Evolutionary conservation across 2,888 invertebrate species (phyloP).

Genomic region (Pegoplata infirma): DNA sequence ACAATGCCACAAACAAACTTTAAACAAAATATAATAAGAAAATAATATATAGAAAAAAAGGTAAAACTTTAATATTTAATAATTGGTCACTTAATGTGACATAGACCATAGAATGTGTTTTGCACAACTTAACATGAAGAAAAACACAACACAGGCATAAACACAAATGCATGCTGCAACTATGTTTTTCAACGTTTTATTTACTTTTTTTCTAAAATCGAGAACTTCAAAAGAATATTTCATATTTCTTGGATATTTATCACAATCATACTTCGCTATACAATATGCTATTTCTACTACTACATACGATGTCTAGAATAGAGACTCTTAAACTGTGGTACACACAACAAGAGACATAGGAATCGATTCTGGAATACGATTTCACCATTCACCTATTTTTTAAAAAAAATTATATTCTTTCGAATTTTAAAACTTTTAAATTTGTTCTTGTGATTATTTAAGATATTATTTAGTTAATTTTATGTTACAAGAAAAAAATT

Average conservation of each 20-base stretch:
- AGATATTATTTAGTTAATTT: no score
- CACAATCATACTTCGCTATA: constrained; percentile 19
- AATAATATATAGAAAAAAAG: constrained; percentile 35
- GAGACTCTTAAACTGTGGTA: no score
- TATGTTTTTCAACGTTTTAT: constrained; percentile 29
- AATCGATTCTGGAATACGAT: no score
- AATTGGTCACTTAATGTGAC: constrained; percentile 63
- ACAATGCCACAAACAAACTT: constrained; percentile 19
- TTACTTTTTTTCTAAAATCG: neutral
- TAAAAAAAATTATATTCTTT: no score
- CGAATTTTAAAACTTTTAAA: no score
- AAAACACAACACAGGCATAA: neutral
- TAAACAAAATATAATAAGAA: constrained; percentile 23
- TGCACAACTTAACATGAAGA: constrained; percentile 35
- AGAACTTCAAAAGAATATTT: constrained; percentile 60
- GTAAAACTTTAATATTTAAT: constrained; percentile 61
- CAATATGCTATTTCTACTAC: neutral
- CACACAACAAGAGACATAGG: no score
- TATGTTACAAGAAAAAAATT: no score
- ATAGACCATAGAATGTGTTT: constrained; percentile 56
- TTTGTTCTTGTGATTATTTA: no score
- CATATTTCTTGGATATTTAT: constrained; percentile 59
- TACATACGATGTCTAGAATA: no score
- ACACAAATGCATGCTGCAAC: constrained; percentile 7
- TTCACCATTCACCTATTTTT: no score